Conservation (phyloP, 2,888 invertebrate species). For the Coleophora flavipennella region DNA sequence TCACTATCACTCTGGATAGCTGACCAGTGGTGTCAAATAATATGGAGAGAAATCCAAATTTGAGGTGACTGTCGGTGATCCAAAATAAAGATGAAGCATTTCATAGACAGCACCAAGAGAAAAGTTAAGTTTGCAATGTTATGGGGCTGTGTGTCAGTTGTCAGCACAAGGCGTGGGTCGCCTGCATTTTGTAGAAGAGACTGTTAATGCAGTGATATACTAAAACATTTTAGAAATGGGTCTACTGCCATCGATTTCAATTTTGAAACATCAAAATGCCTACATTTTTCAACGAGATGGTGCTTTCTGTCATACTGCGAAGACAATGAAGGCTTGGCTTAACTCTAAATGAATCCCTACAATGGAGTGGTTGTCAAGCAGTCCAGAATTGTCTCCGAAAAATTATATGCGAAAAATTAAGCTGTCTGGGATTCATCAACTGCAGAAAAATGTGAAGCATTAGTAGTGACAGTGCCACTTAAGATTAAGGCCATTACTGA, state of each 20-base stretch:
- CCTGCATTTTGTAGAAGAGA: neutral
- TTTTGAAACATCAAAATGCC: constrained; percentile 1
- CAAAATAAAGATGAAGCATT: constrained; percentile 6
- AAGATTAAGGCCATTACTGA: no score
- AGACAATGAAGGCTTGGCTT: neutral
- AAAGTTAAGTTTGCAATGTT: constrained; percentile 4
- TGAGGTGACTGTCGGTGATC: neutral
- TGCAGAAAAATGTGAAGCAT: no score
- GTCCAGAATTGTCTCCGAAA: constrained; percentile 4
- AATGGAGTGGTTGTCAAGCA: constrained; percentile 5
- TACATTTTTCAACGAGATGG: constrained; percentile 3
- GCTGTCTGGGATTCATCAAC: no score
- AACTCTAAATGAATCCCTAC: neutral
- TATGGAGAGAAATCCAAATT: constrained; percentile 1
- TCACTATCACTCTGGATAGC: neutral
- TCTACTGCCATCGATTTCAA: neutral
- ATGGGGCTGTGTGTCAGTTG: constrained; percentile 3
- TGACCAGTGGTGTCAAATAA: constrained; percentile 3
- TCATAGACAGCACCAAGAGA: constrained; percentile 3
- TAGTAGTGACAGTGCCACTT: no score
- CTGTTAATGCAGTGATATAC: neutral
- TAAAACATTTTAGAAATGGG: neutral
- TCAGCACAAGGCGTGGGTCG: neutral
- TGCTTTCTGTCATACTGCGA: constrained; percentile 2
- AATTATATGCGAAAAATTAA: no score